These are phyloP conservation scores for Tragopan temminckii DNA, from an alignment of 2,797 vertebrate genomes.

Conservation along the genomic window DNA sequence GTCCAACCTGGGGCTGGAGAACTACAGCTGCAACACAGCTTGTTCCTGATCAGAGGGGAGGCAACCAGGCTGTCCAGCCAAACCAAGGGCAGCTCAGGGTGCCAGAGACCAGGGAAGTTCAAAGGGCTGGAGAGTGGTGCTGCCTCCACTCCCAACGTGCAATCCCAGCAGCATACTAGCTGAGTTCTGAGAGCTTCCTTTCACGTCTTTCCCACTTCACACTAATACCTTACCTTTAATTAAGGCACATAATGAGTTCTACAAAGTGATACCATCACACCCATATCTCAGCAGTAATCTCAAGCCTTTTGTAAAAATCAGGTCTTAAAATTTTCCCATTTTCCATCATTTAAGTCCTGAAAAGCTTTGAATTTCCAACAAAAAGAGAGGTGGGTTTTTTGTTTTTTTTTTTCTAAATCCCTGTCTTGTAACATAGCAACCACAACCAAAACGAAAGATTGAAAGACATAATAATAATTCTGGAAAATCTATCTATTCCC, in stretches of 20 bases:
- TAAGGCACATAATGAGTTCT: neutral
- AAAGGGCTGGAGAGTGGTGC: neutral
- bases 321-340: constrained; percentile 28
- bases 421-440: constrained; percentile 63
- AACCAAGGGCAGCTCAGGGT: neutral
- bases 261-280: neutral
- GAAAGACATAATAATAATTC: constrained; percentile 75
- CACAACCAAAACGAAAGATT: constrained; percentile 62
- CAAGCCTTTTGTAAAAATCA: neutral
- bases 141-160: fast-evolving
- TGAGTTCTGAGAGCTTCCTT: neutral
- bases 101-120: neutral
- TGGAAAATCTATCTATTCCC: constrained; percentile 74
- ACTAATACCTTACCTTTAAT: neutral
- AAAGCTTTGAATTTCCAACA: constrained; percentile 50
- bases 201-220: neutral
- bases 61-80: neutral
- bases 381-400: neutral
- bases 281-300: neutral
- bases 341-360: constrained; percentile 32
- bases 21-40: neutral
- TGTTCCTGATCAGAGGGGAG: neutral
- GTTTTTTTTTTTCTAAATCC: constrained; percentile 2
- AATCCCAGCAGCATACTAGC: neutral
- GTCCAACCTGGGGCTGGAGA: neutral